phyloP scores from a whole-genome alignment of 2,888 invertebrate species.

The Aquatica leii region DNA sequence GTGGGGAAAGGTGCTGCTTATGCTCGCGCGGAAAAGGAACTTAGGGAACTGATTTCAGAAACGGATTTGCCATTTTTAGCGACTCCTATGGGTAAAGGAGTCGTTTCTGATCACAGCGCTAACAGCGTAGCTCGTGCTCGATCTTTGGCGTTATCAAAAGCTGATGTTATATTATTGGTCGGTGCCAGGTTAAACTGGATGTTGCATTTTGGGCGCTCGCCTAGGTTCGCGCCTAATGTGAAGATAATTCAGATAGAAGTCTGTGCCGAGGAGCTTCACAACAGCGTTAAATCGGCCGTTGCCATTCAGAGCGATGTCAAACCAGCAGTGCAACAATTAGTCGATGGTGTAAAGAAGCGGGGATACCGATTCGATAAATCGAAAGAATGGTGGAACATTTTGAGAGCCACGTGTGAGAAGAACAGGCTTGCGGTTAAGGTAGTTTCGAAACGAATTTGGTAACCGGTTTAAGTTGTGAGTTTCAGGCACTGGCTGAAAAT shows the following conservation, averaged over 20 bases:
- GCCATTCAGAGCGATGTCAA: constrained; percentile 87
- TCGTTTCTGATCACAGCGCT: constrained; percentile 73
- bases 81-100: constrained; percentile 94
- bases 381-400: constrained; percentile 79
- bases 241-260: constrained; percentile 94
- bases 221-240: constrained; percentile 81
- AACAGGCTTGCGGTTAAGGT: constrained; percentile 78
- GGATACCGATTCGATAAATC: constrained; percentile 67
- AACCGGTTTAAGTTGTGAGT: constrained; percentile 11
- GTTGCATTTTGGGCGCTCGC: constrained; percentile 92
- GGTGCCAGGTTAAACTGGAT: constrained; percentile 98
- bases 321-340: constrained; percentile 73
- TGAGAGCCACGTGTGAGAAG: constrained; percentile 74
- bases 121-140: constrained; percentile 83
- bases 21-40: constrained; percentile 75
- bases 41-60: constrained; percentile 73
- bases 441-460: constrained; percentile 40
- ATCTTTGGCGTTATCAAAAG: constrained; percentile 83
- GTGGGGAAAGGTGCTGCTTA: constrained; percentile 80
- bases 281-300: constrained; percentile 81
- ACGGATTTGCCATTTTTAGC: constrained; percentile 89
- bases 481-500: constrained; percentile 73
- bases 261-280: constrained; percentile 89
- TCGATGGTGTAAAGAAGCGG: constrained; percentile 65
- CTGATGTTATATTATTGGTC: constrained; percentile 86